Base-by-base conservation (phyloP, 2,888 invertebrate species). In the Glaucopsyche alexis region DNA sequence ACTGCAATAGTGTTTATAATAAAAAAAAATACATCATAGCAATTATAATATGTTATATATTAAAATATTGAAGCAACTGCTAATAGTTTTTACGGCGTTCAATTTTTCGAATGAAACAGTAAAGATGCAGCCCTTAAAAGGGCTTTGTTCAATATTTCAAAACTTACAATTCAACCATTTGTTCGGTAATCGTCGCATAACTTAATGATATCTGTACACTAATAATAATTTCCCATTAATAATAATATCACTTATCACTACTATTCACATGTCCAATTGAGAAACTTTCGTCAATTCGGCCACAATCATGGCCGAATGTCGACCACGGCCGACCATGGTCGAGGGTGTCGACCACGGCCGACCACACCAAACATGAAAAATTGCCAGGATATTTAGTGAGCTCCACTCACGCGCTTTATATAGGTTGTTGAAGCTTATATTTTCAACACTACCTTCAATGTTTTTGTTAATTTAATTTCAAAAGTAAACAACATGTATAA, bases 101-200 rank as follows among this genome's bases (percentile, higher is more conserved):
- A 9, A 29, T 45, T 16, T 67, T 16, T 45, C 1, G 7, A 29
- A 19, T 49, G 29, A 49, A 69, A 69, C 69, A 14, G 29, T 13
- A 29, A 49, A 69, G 29, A 29, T 69, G 69, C 69, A 69, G 69
- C 69, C 49, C 69, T 49, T 7, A 69, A 49, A 69, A 69, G 69
- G 29, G 69, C 69, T 49, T 69, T 69, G 47, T 69, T 47, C 13
- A 49, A 6, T 69, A 6, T 19, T 49, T 16, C 9, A 14, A 16
- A 8, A 42, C 9, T 40, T 38, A 13, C 29, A 64, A 64, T 16
- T 67, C 45, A 16, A 67, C 67, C 67, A 45, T 67, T 67, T 8
- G 16, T 67, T n/a, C 45, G 67, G 67, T 67, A 67, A 13, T 45
- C 42, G 67, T 67, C 67, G 9, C 16, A 4, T 67, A 42, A 67